Evolutionary conservation across 2,113 vertebrate genomes (phyloP).

Genomic region (Anser brachyrhynchus): DNA sequence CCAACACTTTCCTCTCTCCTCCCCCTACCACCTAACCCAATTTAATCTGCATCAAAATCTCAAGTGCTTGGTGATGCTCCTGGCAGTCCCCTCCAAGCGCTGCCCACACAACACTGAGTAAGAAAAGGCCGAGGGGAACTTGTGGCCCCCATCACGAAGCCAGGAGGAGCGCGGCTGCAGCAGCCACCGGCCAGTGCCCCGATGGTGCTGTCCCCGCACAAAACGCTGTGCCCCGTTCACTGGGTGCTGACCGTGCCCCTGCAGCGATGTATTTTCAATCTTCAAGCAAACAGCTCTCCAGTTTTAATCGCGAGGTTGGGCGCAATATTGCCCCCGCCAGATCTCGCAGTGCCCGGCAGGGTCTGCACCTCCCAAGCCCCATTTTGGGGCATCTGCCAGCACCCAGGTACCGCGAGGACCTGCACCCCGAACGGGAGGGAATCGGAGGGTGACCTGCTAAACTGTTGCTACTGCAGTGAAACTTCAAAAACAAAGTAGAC

Average conservation of each 20-base stretch:
- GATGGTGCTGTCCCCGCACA: fast-evolving
- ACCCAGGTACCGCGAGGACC: background rate
- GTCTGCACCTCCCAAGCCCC: fast-evolving
- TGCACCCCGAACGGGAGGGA: background rate
- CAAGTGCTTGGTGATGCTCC: fast-evolving
- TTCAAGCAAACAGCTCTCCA: background rate
- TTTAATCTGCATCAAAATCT: background rate
- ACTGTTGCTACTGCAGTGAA: background rate
- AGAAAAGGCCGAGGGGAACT: fast-evolving
- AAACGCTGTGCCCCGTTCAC: background rate
- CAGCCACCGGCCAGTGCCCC: background rate
- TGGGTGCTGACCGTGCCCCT: fast-evolving
- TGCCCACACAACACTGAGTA: background rate
- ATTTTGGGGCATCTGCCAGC: background rate
- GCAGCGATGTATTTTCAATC: background rate
- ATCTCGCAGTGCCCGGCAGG: fast-evolving
- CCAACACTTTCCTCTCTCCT: background rate
- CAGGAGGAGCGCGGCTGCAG: background rate
- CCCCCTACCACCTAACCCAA: background rate
- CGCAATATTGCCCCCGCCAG: fast-evolving
- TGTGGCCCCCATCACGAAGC: background rate
- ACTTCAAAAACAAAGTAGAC: background rate
- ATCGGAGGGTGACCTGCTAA: background rate
- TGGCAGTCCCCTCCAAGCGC: fast-evolving
- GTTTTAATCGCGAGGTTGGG: background rate